A percentile compares a stretch with the other conserved stretches of the same genome.
Evolutionary conservation across 2,113 vertebrate genomes (phyloP).

Genomic region (Heterocephalus glaber): DNA sequence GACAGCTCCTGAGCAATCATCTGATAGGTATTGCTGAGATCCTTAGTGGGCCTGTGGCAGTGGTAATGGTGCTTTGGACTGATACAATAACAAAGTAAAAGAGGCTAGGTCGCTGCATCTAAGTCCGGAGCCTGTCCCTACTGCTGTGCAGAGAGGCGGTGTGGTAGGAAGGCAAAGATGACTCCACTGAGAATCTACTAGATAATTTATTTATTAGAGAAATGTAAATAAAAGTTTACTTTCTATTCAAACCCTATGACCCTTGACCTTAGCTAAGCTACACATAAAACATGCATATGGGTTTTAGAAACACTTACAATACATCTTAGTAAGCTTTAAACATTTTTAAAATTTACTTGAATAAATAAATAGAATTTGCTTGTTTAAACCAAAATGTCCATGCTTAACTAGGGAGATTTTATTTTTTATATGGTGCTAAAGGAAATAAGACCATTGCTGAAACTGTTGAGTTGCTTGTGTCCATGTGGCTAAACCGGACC

Average conservation of each 20-base stretch:
- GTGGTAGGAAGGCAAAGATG: background rate
- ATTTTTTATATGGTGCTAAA: background rate
- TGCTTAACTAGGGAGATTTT: background rate
- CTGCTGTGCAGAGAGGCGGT: background rate
- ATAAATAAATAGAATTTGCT: background rate
- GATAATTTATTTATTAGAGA: background rate
- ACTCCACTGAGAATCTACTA: background rate
- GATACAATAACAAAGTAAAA: background rate
- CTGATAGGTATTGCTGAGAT: background rate
- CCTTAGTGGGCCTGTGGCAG: background rate
- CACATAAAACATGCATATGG: background rate
- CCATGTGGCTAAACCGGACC: background rate
- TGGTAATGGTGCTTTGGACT: background rate
- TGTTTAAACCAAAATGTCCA: background rate
- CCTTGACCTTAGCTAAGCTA: background rate
- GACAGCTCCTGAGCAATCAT: background rate
- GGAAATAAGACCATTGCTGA: background rate
- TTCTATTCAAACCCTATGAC: slow-evolving; percentile 1
- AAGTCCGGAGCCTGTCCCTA: background rate
- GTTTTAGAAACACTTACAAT: background rate
- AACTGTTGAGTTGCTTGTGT: background rate
- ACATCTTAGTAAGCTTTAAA: background rate
- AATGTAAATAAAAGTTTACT: slow-evolving; percentile 15
- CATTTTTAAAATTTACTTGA: background rate
- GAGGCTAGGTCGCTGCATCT: background rate